Conservation (phyloP, 2,797 vertebrate genomes). For the Gymnoscopelus microlampas region DNA sequence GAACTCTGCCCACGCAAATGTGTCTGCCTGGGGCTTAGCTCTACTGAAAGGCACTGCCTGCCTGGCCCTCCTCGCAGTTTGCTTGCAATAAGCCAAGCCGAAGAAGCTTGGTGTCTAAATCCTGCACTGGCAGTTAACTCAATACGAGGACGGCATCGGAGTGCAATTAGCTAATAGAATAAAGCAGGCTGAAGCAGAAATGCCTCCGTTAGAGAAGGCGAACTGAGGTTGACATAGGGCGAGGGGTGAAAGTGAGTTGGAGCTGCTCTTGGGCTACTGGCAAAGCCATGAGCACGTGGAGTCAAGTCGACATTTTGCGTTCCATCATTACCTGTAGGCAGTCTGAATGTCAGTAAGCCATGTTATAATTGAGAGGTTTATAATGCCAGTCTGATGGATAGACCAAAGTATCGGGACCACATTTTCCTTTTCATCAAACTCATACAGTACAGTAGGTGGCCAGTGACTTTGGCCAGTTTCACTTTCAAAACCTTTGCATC, state of each 20-base stretch:
- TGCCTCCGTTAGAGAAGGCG: constrained; percentile 26
- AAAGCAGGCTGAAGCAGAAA: constrained; percentile 53
- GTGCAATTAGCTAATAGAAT: constrained; percentile 67
- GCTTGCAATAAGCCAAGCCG: constrained; percentile 30
- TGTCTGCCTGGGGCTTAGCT: constrained; percentile 40
- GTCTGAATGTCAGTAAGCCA: constrained; percentile 43
- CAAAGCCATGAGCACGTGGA: constrained; percentile 33
- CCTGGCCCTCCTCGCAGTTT: constrained; percentile 36
- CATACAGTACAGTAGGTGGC: constrained; percentile 35
- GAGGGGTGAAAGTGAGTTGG: constrained; percentile 54
- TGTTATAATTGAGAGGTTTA: constrained; percentile 58
- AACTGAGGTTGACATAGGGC: constrained; percentile 14
- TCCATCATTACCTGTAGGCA: constrained; percentile 32
- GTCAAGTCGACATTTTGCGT: constrained; percentile 51
- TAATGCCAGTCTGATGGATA: constrained; percentile 55
- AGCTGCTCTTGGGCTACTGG: constrained; percentile 35
- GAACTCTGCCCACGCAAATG: constrained; percentile 53
- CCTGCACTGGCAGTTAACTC: constrained; percentile 42
- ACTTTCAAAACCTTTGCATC: too few species aligned
- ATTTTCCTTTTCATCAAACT: constrained; percentile 39
- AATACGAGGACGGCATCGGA: constrained; percentile 43
- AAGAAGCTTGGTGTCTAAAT: constrained; percentile 28
- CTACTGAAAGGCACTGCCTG: constrained; percentile 35
- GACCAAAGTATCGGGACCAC: constrained; percentile 35
- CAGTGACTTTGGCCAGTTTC: too few species aligned